Evolutionary conservation across 2,113 vertebrate species (phyloP).

Genomic region (Suncus etruscus): DNA sequence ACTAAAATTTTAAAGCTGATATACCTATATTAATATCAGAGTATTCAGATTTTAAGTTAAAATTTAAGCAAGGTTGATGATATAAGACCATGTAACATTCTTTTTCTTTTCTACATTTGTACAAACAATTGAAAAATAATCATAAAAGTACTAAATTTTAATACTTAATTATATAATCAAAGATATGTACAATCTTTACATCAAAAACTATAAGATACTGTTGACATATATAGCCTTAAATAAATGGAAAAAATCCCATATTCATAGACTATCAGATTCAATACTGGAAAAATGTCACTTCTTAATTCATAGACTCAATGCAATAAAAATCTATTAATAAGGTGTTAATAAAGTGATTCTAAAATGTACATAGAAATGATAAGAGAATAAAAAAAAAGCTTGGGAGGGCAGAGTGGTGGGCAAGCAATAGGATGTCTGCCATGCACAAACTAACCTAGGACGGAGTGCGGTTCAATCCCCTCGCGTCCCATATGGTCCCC

Average conservation of each 20-base stretch:
- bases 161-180: background rate
- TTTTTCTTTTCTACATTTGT: background rate
- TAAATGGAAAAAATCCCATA: background rate
- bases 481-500: no score
- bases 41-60: background rate
- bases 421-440: no score
- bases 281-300: background rate
- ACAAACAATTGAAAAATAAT: background rate
- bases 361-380: conserved; percentile 25
- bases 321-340: background rate
- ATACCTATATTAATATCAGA: background rate
- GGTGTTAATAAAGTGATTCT: background rate
- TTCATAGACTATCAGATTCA: background rate
- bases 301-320: background rate
- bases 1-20: background rate
- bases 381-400: background rate
- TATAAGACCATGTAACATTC: background rate
- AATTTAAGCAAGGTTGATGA: background rate
- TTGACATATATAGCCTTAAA: background rate
- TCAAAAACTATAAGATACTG: background rate
- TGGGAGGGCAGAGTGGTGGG: background rate
- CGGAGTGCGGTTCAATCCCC: no score
- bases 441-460: no score
- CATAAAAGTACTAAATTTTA: background rate
- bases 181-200: background rate